Percentiles rank a stretch among this genome's conserved stretches.
These are phyloP conservation scores for Yponomeuta malinellus DNA, from an alignment of 2,888 invertebrate genomes.

Conservation along the genomic window DNA sequence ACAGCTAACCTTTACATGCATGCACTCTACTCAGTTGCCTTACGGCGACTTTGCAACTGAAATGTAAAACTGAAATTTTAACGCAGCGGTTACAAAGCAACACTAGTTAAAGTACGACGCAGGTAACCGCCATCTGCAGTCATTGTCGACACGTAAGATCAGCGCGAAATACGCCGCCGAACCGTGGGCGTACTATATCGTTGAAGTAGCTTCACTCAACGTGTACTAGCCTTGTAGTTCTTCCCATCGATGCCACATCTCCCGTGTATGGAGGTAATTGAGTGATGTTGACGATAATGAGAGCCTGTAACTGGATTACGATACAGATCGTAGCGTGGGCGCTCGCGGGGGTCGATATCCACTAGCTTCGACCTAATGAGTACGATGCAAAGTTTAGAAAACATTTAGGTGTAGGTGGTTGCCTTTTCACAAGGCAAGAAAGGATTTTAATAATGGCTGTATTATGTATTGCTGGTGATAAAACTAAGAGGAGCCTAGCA, in stretches of 20 bases:
- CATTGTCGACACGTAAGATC: background rate
- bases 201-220: background rate
- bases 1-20: too few relatives aligned
- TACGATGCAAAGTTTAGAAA: constrained; percentile 9
- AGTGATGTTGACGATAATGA: constrained; percentile 26
- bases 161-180: background rate
- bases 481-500: background rate
- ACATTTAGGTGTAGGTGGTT: background rate
- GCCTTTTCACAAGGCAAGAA: background rate
- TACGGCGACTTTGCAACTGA: too few relatives aligned
- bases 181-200: background rate
- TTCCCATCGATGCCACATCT: constrained; percentile 1
- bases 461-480: background rate
- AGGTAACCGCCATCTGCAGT: background rate
- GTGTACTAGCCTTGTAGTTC: background rate
- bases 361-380: background rate
- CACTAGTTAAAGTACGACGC: background rate
- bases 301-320: constrained; percentile 19
- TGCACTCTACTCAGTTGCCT: too few relatives aligned
- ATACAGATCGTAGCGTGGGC: constrained; percentile 14
- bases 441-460: background rate
- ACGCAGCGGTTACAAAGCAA: too few relatives aligned
- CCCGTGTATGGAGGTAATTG: constrained; percentile 24
- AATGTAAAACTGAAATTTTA: too few relatives aligned
- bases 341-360: background rate